phyloP scores from a whole-genome alignment of 2,888 invertebrate species.

The Thera obeliscata region DNA sequence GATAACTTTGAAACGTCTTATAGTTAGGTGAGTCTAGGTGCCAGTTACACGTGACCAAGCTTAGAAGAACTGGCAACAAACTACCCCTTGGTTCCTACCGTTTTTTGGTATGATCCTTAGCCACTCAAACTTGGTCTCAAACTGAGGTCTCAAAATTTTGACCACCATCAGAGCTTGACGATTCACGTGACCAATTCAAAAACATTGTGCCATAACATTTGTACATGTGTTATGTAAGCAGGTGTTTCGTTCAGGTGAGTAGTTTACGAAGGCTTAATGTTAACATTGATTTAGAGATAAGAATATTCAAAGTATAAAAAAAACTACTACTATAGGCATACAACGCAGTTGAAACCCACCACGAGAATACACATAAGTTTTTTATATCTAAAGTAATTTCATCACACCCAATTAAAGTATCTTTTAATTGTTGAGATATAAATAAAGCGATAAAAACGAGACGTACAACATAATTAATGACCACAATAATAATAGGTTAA shows the following conservation, averaged over 20 bases:
- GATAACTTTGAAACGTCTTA: too few relatives aligned
- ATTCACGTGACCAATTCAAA: background rate
- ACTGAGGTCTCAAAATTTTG: too few relatives aligned
- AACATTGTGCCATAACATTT: background rate
- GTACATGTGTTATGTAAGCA: constrained; percentile 24
- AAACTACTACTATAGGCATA: too few relatives aligned
- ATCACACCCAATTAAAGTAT: background rate
- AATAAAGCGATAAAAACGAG: background rate
- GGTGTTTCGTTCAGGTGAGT: constrained; percentile 11
- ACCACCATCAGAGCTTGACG: too few relatives aligned
- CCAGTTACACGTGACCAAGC: too few relatives aligned
- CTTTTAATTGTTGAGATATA: background rate
- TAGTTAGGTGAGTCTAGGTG: too few relatives aligned
- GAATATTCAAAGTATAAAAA: too few relatives aligned
- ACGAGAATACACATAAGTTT: background rate
- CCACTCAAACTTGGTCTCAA: too few relatives aligned
- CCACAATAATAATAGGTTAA: background rate
- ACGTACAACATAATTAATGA: background rate
- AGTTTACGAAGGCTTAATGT: constrained; percentile 1
- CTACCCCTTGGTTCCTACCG: too few relatives aligned
- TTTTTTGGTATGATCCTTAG: too few relatives aligned
- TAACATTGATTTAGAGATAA: background rate
- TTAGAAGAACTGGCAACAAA: too few relatives aligned
- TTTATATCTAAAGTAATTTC: background rate
- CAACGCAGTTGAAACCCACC: too few relatives aligned